Conservation (phyloP, 2,888 invertebrate species). For the Epinotia demarniana region DNA sequence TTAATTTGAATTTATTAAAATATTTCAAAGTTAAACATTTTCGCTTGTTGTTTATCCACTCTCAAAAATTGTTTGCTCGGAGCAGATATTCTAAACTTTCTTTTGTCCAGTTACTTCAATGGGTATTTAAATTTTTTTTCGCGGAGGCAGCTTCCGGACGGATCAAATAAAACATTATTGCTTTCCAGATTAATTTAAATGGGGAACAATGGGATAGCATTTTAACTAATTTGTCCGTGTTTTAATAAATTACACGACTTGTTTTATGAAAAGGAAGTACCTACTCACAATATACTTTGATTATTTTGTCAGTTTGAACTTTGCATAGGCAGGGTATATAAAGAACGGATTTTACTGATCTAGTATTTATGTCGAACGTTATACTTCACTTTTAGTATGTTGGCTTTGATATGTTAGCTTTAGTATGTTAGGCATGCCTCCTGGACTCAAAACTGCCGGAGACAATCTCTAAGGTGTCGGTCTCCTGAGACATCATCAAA, state of each 20-base stretch:
- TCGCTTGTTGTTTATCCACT: constrained; percentile 31
- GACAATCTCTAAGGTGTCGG: no score
- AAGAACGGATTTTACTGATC: no score
- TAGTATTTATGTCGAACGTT: no score
- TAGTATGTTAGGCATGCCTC: no score
- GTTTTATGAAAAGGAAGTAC: not conserved
- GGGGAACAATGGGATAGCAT: not conserved
- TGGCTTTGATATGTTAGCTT: no score
- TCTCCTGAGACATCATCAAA: no score
- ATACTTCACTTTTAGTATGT: no score
- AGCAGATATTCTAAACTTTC: constrained; percentile 39
- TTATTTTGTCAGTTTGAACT: not conserved
- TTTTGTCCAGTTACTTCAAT: constrained; percentile 38
- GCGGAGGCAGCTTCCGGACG: constrained; percentile 30
- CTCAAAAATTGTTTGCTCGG: constrained; percentile 39
- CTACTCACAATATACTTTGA: constrained; percentile 12
- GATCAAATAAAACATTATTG: constrained; percentile 41
- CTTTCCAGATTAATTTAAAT: constrained; percentile 22
- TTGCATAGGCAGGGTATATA: not conserved
- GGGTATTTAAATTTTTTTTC: constrained; percentile 37
- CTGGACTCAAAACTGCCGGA: no score
- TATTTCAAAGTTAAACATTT: constrained; percentile 31
- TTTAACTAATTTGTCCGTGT: constrained; percentile 16
- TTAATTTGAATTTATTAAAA: constrained; percentile 39
- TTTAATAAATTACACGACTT: constrained; percentile 22